phyloP scores from a whole-genome alignment of 1,140 invertebrate species.

The Spodoptera litura region DNA sequence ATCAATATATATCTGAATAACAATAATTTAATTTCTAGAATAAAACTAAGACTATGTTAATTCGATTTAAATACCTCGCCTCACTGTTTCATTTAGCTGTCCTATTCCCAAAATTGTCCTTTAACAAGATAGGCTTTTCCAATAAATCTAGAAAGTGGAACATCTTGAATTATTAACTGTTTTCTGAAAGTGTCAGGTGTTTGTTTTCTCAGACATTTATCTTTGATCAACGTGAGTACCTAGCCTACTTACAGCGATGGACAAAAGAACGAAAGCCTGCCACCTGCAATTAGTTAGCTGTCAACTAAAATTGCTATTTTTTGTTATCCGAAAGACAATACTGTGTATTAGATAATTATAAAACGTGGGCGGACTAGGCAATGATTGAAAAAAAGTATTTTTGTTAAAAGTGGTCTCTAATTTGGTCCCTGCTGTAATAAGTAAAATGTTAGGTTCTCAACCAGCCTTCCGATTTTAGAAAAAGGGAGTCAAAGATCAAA shows the following conservation, averaged over 20 bases:
- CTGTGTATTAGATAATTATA: neutral
- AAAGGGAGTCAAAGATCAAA: too few species aligned
- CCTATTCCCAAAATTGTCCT: neutral
- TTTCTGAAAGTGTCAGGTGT: slow-evolving; percentile 10
- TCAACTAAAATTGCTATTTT: neutral
- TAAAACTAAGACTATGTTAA: too few species aligned
- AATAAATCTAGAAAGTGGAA: slow-evolving; percentile 8
- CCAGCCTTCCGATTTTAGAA: too few species aligned
- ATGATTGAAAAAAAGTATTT: too few species aligned
- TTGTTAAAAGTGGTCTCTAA: too few species aligned
- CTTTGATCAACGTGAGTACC: slow-evolving; percentile 15
- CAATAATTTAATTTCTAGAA: too few species aligned
- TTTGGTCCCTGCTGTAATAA: too few species aligned
- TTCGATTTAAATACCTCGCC: neutral
- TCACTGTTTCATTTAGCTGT: neutral
- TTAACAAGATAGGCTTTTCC: neutral
- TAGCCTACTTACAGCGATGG: slow-evolving; percentile 24
- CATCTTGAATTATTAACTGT: slow-evolving; percentile 22
- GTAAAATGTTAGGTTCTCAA: too few species aligned
- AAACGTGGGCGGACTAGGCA: neutral
- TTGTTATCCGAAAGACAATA: neutral
- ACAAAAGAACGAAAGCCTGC: slow-evolving; percentile 8
- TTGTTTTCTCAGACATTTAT: slow-evolving; percentile 23
- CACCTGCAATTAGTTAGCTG: slow-evolving; percentile 16
- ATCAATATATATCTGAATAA: too few species aligned